phyloP scores from a whole-genome alignment of 2,113 vertebrate genomes.

The Rhizomys pruinosus region DNA sequence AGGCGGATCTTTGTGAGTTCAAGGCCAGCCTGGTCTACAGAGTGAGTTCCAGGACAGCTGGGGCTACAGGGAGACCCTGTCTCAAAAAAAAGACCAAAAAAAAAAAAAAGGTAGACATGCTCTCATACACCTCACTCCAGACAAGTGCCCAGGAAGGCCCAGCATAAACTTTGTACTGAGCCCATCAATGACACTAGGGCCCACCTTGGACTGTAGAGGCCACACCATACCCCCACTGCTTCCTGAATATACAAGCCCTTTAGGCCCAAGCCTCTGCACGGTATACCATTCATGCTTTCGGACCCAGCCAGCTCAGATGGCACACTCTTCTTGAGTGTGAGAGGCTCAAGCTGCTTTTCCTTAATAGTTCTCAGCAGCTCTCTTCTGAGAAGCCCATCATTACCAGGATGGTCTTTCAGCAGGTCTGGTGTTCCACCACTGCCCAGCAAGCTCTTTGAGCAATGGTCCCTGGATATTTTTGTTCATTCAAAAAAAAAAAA shows the following conservation, averaged over 20 bases:
- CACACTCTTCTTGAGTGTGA: no score
- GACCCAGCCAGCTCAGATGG: not conserved
- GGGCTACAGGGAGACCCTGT: no score
- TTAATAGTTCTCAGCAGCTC: not conserved
- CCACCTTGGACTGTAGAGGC: not conserved
- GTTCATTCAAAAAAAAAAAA: not conserved
- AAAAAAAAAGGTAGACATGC: not conserved
- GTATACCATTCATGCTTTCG: not conserved
- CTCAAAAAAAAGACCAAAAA: no score
- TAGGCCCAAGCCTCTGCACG: not conserved
- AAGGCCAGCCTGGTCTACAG: no score
- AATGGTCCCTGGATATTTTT: not conserved
- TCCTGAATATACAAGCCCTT: not conserved
- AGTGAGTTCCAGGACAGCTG: no score
- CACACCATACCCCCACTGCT: not conserved
- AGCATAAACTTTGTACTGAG: not conserved
- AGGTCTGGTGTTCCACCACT: not conserved
- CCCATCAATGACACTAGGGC: rapidly evolving
- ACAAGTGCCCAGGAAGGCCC: not conserved
- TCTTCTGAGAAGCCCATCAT: not conserved
- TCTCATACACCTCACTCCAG: not conserved
- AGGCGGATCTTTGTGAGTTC: no score
- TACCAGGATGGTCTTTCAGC: not conserved
- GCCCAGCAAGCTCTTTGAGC: not conserved
- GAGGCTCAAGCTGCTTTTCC: not conserved